Evolutionary conservation across 2,797 vertebrate species (phyloP), one percentile per base, ranked within the genome.

Genomic region (Loriculus beryllinus): DNA sequence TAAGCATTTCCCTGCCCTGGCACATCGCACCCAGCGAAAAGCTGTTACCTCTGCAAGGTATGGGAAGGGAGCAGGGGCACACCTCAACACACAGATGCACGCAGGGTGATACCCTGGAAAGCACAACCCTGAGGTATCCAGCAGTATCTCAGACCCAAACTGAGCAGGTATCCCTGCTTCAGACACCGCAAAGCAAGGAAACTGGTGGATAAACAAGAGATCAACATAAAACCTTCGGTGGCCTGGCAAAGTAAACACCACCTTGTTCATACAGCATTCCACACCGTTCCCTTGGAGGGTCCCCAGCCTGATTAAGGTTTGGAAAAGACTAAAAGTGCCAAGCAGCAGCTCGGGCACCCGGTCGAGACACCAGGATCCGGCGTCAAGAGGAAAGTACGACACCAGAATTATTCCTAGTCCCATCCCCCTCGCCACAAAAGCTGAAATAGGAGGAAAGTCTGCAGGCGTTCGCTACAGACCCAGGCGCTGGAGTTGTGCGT

Each of bases 401-500:
- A 40, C 52, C 19, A 6, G 52, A 47, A 89, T 56, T 42, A 85
- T 92, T 71, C 15, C 65, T 19, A 33, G 52, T 26, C 69, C 79
- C 91, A 88, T 83, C 89, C 88, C 82, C 86, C 92, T 83, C 60
- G 86, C 84, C 68, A 42, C 51, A 19, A 40, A 29, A 78, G 54
- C 88, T 7, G 86, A 31, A 82, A 69, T 9, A 6, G 31, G 28
- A 76, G 82, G 37, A 70, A 92, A 94, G 94, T 92, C 91, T 37
- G 82, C 87, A 54, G 86, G 67, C 82, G 22, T 49, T 86, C 56
- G 49, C 62, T 37, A 90, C 80, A 86, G 80, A 91, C 31, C 90
- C 92, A n/a, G 80, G 48, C 40, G 62, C 90, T 3, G 60, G 90
- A 96, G 92, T 91, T 89, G 89, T 26, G 86, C 69, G 64, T 47